Base-by-base conservation (phyloP, 64 coral and sea anemone genomes). In the Actinia tenebrosa region DNA sequence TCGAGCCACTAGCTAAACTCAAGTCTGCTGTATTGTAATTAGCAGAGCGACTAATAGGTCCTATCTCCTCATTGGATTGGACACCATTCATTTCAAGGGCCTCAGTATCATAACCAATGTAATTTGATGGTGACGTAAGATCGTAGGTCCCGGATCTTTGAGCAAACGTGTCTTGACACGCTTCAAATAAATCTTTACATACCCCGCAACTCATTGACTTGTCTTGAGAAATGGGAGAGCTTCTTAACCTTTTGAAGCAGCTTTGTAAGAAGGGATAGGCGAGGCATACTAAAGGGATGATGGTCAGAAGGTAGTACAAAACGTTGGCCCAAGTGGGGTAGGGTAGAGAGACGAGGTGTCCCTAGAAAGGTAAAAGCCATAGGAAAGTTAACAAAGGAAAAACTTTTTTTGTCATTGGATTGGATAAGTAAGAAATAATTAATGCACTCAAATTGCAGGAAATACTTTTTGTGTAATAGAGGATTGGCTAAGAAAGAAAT, bases 271-370 rank as follows among this genome's bases (percentile, higher is more conserved):
- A 80, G 43, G 92, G 88, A 60, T 90, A 71, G 54, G 83, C 80
- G 2, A 97, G 63, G 69, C 81, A 93, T 25, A 91, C 13, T 47
- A 86, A 56, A 3, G 94, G 94, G 56, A 93, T 79, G 14, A 93
- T 27, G 23, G 60, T 87, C 43, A 87, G 44, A 5, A 86, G 11
- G 19, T 75, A 54, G 60, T 88, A 93, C 59, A 97, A 79, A 44
- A 88, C 71, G 82, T 88, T 90, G 23, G 84, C 91, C 94, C 94
- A 97, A 6, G 91, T 78, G 80, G 94, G 94, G 54, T 97, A 97
- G 8, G 80, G 88, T 77, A 7, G 26, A 44, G 18, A 30, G 47
- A 82, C 87, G 52, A 88, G 47, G 68, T 64, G 84, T 16, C 86
- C 94, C 94, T 97, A 47, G 3, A 81, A 86, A 66, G 16, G 80